Percentiles rank a stretch among this genome's conserved stretches.
Conservation (phyloP, 2,113 vertebrate genomes). For the Urocolius indicus region DNA sequence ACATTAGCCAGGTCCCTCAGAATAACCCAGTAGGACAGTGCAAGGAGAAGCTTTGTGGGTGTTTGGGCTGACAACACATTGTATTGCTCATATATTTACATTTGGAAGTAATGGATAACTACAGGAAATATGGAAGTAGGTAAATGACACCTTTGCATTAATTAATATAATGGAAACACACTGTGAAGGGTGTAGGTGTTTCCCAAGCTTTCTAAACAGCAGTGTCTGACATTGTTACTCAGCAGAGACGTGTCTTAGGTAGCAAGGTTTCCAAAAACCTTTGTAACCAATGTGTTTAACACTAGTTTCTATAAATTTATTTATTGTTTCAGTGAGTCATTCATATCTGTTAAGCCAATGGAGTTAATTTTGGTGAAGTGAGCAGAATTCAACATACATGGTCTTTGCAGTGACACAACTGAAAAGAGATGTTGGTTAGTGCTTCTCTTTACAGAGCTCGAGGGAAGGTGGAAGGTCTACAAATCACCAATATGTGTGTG, state of each 20-base stretch:
- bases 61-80: not conserved
- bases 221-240: not conserved
- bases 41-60: not conserved
- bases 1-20: not conserved
- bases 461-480: not conserved
- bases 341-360: not conserved
- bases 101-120: not conserved
- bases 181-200: not conserved
- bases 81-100: not conserved
- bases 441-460: not conserved
- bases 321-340: not conserved
- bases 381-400: not conserved
- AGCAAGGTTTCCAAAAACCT: not conserved
- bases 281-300: not conserved
- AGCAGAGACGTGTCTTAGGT: not conserved
- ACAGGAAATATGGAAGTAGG: not conserved
- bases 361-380: not conserved
- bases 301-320: not conserved
- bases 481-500: not conserved
- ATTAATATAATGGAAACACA: not conserved
- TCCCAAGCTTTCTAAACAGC: not conserved
- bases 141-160: not conserved
- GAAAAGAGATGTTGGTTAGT: rapidly evolving
- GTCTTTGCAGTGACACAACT: not conserved
- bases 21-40: not conserved